phyloP scores from a whole-genome alignment of 2,888 invertebrate species.

The Hypena proboscidalis region DNA sequence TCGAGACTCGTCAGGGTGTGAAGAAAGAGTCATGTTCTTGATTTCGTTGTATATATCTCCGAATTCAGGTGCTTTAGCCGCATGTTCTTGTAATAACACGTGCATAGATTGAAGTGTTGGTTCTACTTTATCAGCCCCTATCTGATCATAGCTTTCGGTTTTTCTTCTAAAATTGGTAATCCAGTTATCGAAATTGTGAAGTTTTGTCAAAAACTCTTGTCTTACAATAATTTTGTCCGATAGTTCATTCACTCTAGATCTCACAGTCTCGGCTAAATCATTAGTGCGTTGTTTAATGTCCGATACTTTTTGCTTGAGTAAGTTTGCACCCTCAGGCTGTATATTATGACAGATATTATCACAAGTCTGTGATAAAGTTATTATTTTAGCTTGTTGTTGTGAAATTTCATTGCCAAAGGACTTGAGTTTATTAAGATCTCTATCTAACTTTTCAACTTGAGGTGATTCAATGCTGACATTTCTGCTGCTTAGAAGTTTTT shows the following conservation, averaged over 20 bases:
- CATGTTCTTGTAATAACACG: constrained; percentile 92
- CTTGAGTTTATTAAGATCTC: constrained; percentile 90
- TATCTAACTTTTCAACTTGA: constrained; percentile 90
- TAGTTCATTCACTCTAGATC: constrained; percentile 91
- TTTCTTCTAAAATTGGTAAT: constrained; percentile 90
- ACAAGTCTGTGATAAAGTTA: constrained; percentile 91
- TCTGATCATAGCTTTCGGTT: constrained; percentile 91
- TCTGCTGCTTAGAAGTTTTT: constrained; percentile 85
- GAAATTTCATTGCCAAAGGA: constrained; percentile 94
- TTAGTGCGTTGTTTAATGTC: constrained; percentile 90
- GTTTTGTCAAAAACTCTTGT: constrained; percentile 93
- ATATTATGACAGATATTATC: constrained; percentile 92
- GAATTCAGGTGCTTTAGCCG: constrained; percentile 92
- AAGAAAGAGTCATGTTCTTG: constrained; percentile 89
- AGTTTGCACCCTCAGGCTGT: constrained; percentile 90
- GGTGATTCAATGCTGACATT: constrained; percentile 88
- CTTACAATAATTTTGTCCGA: constrained; percentile 92
- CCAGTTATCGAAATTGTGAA: constrained; percentile 92
- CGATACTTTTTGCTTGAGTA: constrained; percentile 89
- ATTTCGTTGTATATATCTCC: constrained; percentile 93
- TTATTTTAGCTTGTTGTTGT: constrained; percentile 93
- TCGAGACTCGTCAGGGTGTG: constrained; percentile 90
- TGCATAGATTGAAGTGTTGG: constrained; percentile 91
- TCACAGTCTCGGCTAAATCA: constrained; percentile 90
- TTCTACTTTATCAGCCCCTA: constrained; percentile 93